phyloP scores from a whole-genome alignment of 1,140 invertebrate genomes.

The Drosophila albomicans region DNA sequence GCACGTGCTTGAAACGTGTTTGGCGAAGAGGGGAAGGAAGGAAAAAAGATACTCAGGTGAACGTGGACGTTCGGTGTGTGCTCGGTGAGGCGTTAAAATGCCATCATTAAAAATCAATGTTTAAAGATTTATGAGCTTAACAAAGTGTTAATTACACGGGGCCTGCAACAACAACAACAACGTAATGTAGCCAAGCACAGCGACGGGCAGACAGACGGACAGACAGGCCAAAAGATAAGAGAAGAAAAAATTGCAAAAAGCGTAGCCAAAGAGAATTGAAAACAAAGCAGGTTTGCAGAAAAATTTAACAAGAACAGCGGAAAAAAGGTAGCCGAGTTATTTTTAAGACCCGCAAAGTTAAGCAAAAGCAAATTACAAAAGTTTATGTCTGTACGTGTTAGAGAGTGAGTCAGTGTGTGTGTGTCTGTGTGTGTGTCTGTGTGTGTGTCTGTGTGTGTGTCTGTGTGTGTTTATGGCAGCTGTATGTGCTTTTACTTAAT shows the following conservation, averaged over 20 bases:
- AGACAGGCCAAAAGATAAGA: constrained; percentile 17
- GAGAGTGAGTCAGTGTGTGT: background rate
- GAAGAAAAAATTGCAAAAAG: constrained; percentile 5
- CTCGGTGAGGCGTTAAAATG: constrained; percentile 71
- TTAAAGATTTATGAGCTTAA: constrained; percentile 80
- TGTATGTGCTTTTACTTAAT: constrained; percentile 9
- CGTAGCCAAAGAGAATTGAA: constrained; percentile 1
- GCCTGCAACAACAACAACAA: constrained; percentile 30
- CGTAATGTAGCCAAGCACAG: constrained; percentile 10
- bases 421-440: background rate
- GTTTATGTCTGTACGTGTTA: constrained; percentile 2
- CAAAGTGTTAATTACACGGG: constrained; percentile 77
- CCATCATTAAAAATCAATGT: constrained; percentile 81
- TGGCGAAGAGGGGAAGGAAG: background rate
- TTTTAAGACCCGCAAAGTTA: constrained; percentile 22
- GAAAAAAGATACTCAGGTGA: constrained; percentile 31
- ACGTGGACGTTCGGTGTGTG: constrained; percentile 18
- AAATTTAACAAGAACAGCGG: background rate
- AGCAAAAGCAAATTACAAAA: constrained; percentile 19
- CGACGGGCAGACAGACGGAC: background rate
- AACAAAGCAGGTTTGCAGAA: constrained; percentile 2
- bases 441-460: background rate
- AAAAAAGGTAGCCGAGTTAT: constrained; percentile 19
- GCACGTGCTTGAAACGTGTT: constrained; percentile 47
- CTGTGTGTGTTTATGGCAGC: background rate